Conservation (phyloP, 1,140 invertebrate species). For the Drosophila oshimai region DNA sequence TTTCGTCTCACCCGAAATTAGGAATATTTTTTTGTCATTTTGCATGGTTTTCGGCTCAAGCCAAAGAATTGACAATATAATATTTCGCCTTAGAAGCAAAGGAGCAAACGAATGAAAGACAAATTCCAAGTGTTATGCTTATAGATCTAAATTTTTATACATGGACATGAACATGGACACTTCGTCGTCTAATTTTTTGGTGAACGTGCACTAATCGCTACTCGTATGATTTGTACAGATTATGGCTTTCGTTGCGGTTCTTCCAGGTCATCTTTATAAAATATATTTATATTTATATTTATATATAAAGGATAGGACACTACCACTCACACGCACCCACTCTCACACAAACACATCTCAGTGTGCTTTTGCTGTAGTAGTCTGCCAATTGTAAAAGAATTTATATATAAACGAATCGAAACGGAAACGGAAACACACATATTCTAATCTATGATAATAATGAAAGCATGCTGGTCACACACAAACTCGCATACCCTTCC, state of each 20-base stretch:
- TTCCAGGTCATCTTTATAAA: slow-evolving; percentile 55
- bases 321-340: slow-evolving; percentile 3
- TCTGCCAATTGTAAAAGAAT: slow-evolving; percentile 79
- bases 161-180: slow-evolving; percentile 51
- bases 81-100: slow-evolving; percentile 82
- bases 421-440: slow-evolving; percentile 39
- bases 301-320: slow-evolving; percentile 9
- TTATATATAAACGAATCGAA: slow-evolving; percentile 59
- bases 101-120: slow-evolving; percentile 67
- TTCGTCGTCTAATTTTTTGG: slow-evolving; percentile 54
- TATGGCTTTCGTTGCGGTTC: slow-evolving; percentile 64
- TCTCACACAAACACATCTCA: slow-evolving; percentile 41
- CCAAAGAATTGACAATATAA: slow-evolving; percentile 82
- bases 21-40: slow-evolving; percentile 82
- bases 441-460: slow-evolving; percentile 64
- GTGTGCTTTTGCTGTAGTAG: slow-evolving; percentile 79
- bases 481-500: neutral
- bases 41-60: slow-evolving; percentile 82
- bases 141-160: slow-evolving; percentile 81
- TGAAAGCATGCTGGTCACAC: slow-evolving; percentile 55
- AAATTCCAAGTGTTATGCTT: slow-evolving; percentile 81
- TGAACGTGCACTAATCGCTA: slow-evolving; percentile 37
- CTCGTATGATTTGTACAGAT: slow-evolving; percentile 42
- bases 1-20: slow-evolving; percentile 47
- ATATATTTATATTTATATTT: slow-evolving; percentile 1